These are phyloP conservation scores for Polypterus bichir DNA, from an alignment of 2,113 vertebrate species.

Conservation along the genomic window DNA sequence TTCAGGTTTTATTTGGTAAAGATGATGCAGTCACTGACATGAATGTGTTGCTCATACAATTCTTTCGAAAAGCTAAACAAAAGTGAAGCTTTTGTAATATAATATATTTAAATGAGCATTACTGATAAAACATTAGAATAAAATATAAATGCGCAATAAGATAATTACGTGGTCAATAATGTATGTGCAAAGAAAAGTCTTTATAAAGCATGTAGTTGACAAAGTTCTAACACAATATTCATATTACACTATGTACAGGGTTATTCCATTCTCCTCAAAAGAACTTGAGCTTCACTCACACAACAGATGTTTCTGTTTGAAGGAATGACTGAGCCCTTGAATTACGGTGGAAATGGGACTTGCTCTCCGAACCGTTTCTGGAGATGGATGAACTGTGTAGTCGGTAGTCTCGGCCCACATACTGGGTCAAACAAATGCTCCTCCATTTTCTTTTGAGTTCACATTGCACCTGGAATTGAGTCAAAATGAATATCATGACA, in stretches of 20 bases:
- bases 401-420: slow-evolving; percentile 45
- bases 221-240: background rate
- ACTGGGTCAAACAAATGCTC: slow-evolving; percentile 49
- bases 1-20: too few relatives aligned
- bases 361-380: slow-evolving; percentile 52
- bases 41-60: too few relatives aligned
- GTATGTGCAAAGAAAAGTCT: background rate
- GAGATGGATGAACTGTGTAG: slow-evolving; percentile 50
- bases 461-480: slow-evolving; percentile 62
- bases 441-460: slow-evolving; percentile 76
- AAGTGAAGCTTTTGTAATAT: slow-evolving; percentile 13
- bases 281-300: slow-evolving; percentile 38
- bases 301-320: slow-evolving; percentile 74
- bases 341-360: slow-evolving; percentile 44
- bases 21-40: too few relatives aligned
- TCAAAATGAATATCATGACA: background rate
- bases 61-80: background rate
- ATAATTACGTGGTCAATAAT: background rate
- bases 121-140: slow-evolving; percentile 11
- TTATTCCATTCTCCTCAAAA: slow-evolving; percentile 11
- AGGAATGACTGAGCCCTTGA: slow-evolving; percentile 67
- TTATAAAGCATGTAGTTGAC: background rate
- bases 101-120: background rate
- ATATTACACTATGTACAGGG: slow-evolving; percentile 12
- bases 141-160: slow-evolving; percentile 18